Conservation (phyloP, 2,113 vertebrate species). For the Centropristis striata region DNA sequence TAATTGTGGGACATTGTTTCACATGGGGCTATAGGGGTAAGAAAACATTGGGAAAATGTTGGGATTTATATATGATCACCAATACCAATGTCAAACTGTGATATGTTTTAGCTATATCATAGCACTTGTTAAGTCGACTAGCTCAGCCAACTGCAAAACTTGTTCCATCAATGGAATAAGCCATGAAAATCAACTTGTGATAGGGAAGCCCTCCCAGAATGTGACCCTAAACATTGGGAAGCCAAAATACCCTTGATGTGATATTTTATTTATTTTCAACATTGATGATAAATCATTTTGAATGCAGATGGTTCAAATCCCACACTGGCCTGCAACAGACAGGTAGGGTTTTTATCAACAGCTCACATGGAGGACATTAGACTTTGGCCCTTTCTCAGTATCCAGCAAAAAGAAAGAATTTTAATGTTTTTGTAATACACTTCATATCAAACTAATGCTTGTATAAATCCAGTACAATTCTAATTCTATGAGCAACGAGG, state of each 20-base stretch:
- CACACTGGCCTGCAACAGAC: background rate
- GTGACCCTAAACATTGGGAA: background rate
- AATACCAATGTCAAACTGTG: slow-evolving; percentile 13
- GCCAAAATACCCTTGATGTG: background rate
- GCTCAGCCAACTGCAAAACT: slow-evolving; percentile 32
- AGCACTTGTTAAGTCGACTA: background rate
- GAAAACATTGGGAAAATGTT: slow-evolving; percentile 18
- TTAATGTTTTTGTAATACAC: no score
- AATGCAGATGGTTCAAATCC: background rate
- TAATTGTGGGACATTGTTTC: slow-evolving; percentile 47
- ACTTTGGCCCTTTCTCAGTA: no score
- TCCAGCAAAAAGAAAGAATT: no score
- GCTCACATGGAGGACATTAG: no score
- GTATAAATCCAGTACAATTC: no score
- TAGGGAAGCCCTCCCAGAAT: slow-evolving; percentile 16
- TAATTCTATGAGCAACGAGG: no score
- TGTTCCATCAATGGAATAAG: slow-evolving; percentile 22
- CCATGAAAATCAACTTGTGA: background rate
- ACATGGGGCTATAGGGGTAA: slow-evolving; percentile 28
- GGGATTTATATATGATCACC: slow-evolving; percentile 15
- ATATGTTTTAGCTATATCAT: background rate
- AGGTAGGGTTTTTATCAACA: no score
- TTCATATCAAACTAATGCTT: no score
- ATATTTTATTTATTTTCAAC: slow-evolving; percentile 18
- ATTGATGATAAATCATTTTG: background rate